These are phyloP conservation scores for Paradoxurus hermaphroditus DNA, from an alignment of 2,113 vertebrate species.

Conservation along the genomic window DNA sequence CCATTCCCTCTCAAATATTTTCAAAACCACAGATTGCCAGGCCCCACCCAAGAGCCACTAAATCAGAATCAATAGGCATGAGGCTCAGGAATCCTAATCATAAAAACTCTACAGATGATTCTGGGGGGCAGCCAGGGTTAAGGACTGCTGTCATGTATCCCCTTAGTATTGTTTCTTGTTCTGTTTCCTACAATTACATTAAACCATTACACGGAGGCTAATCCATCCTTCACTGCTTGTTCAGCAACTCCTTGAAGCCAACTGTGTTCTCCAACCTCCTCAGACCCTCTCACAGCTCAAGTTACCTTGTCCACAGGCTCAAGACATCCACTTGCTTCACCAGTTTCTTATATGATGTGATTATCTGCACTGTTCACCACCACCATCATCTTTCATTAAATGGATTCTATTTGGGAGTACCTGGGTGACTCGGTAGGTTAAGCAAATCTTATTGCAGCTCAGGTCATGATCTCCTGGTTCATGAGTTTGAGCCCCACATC, in stretches of 20 bases:
- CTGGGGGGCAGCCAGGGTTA: not conserved
- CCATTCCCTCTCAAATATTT: not conserved
- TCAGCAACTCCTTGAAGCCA: not conserved
- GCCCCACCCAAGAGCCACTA: not conserved
- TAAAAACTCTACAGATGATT: not conserved
- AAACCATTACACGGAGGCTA: not conserved
- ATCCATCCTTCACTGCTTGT: not conserved
- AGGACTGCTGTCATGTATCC: not conserved
- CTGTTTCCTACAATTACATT: not conserved
- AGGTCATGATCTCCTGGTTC: no score
- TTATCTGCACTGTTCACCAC: no score
- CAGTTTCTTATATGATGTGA: accelerated
- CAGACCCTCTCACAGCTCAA: not conserved
- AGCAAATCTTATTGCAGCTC: no score
- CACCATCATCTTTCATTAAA: not conserved
- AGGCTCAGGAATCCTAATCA: not conserved
- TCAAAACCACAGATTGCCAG: not conserved
- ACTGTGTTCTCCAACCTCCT: not conserved
- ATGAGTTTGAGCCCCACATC: no score
- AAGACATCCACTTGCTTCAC: not conserved
- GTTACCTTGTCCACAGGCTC: not conserved
- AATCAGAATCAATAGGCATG: not conserved
- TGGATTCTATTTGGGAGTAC: not conserved
- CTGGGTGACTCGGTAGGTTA: no score
- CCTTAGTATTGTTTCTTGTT: not conserved